Evolutionary conservation across 2,888 invertebrate species (phyloP), one percentile per base, ranked within the genome.

Genomic region (Diarsia dahlii): DNA sequence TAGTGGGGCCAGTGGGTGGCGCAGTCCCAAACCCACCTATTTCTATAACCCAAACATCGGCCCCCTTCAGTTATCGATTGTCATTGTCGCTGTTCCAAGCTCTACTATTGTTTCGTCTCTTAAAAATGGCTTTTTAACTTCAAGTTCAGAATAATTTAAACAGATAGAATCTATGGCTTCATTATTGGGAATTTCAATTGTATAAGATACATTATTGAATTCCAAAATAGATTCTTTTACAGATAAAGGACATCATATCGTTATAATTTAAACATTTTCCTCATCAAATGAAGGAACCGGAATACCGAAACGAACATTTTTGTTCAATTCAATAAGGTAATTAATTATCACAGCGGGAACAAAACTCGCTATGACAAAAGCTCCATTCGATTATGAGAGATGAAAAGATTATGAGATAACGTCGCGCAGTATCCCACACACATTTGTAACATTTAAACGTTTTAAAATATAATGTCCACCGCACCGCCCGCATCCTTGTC

Each of bases 1-100:
- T 87, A 78, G 90, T 90, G 93, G 91, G 93, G 84, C 78, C 87
- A 78, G 91, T 91, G 93, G 92, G 94, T 92, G 93, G 93, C 88
- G 79, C 87, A 85, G 85, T 82, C 89, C 74, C 87, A 85, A 85
- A 81, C 89, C 73, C 82, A 78, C 87, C 89, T 90, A 89, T 93
- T 91, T 89, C 90, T 89, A 89, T 90, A 91, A 85, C 88, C 60
- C 88, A 89, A 92, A 91, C 92, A 90, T 80, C 84, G 86, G 81
- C 92, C 92, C 91, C 89, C 91, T 91, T 86, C 86, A 91, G 87
- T 92, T 91, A 88, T 85, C 89, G 89, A 91, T 85, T 92, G 93
- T 94, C 95, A 95, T 92, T 91, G 91, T 91, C 84, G 81, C 79
- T 84, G 80, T 60, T 71, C 73, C 72, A 74, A 63, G 76, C 67